phyloP scores from a whole-genome alignment of 2,113 vertebrate genomes.

The Dunckerocampus dactyliophorus region DNA sequence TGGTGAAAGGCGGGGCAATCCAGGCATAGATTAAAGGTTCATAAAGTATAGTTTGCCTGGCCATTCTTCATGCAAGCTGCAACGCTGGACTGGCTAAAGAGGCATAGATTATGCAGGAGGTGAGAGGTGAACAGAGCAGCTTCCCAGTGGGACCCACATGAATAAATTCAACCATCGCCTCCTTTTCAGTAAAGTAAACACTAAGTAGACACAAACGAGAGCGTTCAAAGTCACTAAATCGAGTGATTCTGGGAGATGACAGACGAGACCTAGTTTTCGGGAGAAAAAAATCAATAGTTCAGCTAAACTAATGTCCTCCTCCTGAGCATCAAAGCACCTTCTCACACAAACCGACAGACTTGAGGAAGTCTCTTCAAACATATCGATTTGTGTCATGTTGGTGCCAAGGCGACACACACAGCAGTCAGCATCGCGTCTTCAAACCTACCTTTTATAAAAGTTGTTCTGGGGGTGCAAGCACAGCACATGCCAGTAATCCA shows the following conservation, averaged over 20 bases:
- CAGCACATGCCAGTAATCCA: constrained; percentile 97
- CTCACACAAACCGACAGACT: constrained; percentile 11
- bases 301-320: constrained; percentile 22
- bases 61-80: constrained; percentile 10
- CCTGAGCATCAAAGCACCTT: constrained; percentile 14
- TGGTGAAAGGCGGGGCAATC: constrained; percentile 2
- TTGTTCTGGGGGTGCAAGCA: constrained; percentile 90
- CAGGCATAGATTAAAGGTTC: constrained; percentile 5
- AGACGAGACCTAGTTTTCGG: constrained; percentile 20
- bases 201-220: constrained; percentile 34
- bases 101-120: constrained; percentile 37
- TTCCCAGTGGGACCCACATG: constrained; percentile 28
- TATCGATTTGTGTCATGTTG: constrained; percentile 22
- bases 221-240: constrained; percentile 32
- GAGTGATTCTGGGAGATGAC: constrained; percentile 25
- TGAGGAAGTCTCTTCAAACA: constrained; percentile 18
- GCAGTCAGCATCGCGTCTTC: neutral
- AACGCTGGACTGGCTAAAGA: constrained; percentile 15
- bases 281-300: constrained; percentile 29
- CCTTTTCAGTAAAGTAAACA: constrained; percentile 8
- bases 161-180: constrained; percentile 28
- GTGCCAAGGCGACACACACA: constrained; percentile 5
- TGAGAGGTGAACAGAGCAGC: constrained; percentile 50
- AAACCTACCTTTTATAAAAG: constrained; percentile 90
- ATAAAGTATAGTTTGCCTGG: constrained; percentile 18